A percentile compares a stretch with the other conserved stretches of the same genome.
Conservation (phyloP, 1,140 invertebrate genomes). For the Cyclargus thomasi region DNA sequence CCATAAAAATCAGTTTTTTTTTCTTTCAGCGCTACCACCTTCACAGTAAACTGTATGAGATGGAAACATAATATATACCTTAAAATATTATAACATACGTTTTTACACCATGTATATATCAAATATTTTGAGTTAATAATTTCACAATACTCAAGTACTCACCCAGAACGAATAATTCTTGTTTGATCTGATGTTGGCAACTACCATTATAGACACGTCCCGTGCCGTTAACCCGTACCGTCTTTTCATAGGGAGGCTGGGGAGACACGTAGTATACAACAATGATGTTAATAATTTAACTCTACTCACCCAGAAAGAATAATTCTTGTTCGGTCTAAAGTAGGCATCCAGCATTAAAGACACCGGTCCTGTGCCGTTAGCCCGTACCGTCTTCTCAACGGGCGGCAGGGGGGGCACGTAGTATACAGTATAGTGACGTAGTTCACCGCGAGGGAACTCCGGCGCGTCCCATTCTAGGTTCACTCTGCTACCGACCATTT, state of each 20-base stretch:
- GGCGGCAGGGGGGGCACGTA: conserved; percentile 76
- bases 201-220: conserved; percentile 69
- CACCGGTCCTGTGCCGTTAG: conserved; percentile 69
- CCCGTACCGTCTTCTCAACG: conserved; percentile 36
- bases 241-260: conserved; percentile 53
- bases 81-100: too few species aligned
- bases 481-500: conserved; percentile 79
- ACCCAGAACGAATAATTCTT: conserved; percentile 86
- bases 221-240: conserved; percentile 43
- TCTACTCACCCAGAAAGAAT: conserved; percentile 84
- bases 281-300: too few species aligned
- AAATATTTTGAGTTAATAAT: too few species aligned
- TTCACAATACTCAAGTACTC: too few species aligned
- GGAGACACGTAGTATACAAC: conserved; percentile 78
- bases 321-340: conserved; percentile 79
- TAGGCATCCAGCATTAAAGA: conserved; percentile 71
- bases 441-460: conserved; percentile 77
- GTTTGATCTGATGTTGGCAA: conserved; percentile 78
- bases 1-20: too few species aligned
- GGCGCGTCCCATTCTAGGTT: conserved; percentile 82
- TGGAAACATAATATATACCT: too few species aligned
- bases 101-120: too few species aligned
- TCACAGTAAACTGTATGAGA: too few species aligned
- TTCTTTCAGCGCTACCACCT: too few species aligned
- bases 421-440: conserved; percentile 80